Base-by-base conservation (phyloP, 2,113 vertebrate species). In the Oxyura jamaicensis region DNA sequence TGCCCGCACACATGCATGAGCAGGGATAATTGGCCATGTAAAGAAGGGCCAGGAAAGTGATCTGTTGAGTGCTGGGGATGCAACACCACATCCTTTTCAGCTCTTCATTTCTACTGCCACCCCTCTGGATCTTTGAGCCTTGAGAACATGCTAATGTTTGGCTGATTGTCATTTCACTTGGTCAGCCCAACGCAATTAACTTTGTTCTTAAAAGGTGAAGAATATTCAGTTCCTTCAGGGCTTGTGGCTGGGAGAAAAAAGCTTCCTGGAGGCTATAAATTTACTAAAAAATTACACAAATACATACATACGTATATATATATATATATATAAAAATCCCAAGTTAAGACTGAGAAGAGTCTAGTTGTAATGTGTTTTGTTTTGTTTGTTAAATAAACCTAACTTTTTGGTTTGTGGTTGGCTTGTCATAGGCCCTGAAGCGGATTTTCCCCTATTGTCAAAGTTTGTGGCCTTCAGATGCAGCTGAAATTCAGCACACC, bases 351-450 rank as follows among this genome's bases (percentile, higher is more conserved):
- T 35, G 53, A 76, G 74, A 87, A 89, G 72, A 84, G 44, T 10
- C 56, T 68, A 39, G 53, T 42, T 81, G 52, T 56, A 59, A 12
- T 41, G 33, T 35, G 20, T 82, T 86, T 74, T 35, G 20, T 82
- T 86, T 74, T 86, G 39, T 94, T 86, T 96, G 46, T 79, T 93
- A 92, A 87, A 86, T 76, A 79, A 91, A 89, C 46, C n/a, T 81
- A 67, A 81, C 68, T 67, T 0, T 72, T 62, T 56, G 66, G 23
- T 89, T 89, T 93, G 91, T 21, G 74, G 76, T 60, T 53, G 0
- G 74, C 33, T 58, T 86, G 33, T 67, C 88, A 86, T 80, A 92
- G 86, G 52, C 83, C 83, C 80, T 76, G 77, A 71, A 95, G 93
- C 81, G 62, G 58, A 82, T 81, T 86, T 86, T 89, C 21, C 58